Percentiles rank a stretch among this genome's conserved stretches.
Conservation (phyloP, 1,140 invertebrate genomes). For the Metaphire vulgaris region DNA sequence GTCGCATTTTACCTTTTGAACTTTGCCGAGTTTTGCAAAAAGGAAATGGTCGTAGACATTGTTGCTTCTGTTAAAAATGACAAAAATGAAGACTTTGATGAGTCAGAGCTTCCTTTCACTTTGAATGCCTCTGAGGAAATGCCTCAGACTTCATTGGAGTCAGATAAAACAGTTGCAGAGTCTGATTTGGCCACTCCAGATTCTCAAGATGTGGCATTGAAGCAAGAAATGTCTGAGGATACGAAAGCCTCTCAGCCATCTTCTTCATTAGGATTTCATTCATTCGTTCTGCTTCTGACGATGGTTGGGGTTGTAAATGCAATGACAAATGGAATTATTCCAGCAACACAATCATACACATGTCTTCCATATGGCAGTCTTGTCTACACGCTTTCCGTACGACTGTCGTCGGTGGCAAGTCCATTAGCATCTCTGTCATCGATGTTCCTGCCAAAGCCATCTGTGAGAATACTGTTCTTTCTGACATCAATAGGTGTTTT, state of each 20-base stretch:
- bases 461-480: neutral
- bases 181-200: neutral
- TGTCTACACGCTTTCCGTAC: conserved; percentile 13
- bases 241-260: neutral
- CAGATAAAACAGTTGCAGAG: neutral
- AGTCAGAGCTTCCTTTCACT: neutral
- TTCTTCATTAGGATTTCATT: neutral
- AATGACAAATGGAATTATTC: conserved; percentile 16
- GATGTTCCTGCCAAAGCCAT: neutral
- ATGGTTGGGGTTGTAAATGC: conserved; percentile 1
- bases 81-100: neutral
- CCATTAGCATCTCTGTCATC: conserved; percentile 14
- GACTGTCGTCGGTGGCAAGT: conserved; percentile 14
- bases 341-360: conserved; percentile 22
- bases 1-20: conserved; percentile 16
- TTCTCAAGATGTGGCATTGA: neutral
- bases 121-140: neutral
- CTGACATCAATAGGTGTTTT: neutral
- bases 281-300: neutral
- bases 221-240: neutral
- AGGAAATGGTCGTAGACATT: neutral
- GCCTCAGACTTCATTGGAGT: neutral
- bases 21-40: conserved; percentile 3
- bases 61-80: neutral
- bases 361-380: conserved; percentile 21